phyloP scores from a whole-genome alignment of 2,888 invertebrate genomes.

The Candidula unifasciata region DNA sequence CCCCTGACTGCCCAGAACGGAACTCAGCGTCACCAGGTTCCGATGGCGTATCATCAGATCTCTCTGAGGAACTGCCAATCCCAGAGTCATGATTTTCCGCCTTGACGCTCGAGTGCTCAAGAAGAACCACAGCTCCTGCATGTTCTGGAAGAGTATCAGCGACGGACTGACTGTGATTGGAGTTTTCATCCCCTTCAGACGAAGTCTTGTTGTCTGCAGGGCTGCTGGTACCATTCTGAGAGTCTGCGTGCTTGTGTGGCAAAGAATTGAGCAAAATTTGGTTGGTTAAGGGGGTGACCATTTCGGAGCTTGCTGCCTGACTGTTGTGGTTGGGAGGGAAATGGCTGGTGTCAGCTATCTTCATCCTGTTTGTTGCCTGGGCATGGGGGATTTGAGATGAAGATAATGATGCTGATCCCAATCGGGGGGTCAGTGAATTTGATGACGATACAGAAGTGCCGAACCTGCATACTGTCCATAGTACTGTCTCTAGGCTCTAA shows the following conservation, averaged over 20 bases:
- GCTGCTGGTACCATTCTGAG: conserved; percentile 48
- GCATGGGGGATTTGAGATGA: conserved; percentile 1
- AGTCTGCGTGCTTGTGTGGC: conserved; percentile 50
- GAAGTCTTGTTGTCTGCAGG: conserved; percentile 56
- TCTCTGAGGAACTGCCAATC: conserved; percentile 72
- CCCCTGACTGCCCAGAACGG: conserved; percentile 53
- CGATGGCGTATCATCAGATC: conserved; percentile 71
- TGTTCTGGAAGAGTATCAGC: conserved; percentile 58
- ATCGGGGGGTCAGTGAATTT: conserved; percentile 6
- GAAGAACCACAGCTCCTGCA: conserved; percentile 58
- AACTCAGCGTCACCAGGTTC: conserved; percentile 71
- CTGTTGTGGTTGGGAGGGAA: conserved; percentile 25
- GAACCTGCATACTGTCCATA: conserved; percentile 64
- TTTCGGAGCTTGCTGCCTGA: conserved; percentile 49
- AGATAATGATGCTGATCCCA: conserved; percentile 27
- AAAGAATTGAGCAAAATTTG: conserved; percentile 55
- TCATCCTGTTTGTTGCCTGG: conserved; percentile 32
- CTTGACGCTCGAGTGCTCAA: conserved; percentile 62
- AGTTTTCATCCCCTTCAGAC: conserved; percentile 68
- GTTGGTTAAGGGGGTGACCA: conserved; percentile 31
- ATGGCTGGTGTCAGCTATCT: neutral
- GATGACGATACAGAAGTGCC: conserved; percentile 22
- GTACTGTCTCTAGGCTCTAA: conserved; percentile 70
- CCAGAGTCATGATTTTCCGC: conserved; percentile 73
- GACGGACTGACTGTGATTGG: conserved; percentile 66